Evolutionary conservation across 1,140 invertebrate species (phyloP).

Genomic region (Bombus difficillimus): DNA sequence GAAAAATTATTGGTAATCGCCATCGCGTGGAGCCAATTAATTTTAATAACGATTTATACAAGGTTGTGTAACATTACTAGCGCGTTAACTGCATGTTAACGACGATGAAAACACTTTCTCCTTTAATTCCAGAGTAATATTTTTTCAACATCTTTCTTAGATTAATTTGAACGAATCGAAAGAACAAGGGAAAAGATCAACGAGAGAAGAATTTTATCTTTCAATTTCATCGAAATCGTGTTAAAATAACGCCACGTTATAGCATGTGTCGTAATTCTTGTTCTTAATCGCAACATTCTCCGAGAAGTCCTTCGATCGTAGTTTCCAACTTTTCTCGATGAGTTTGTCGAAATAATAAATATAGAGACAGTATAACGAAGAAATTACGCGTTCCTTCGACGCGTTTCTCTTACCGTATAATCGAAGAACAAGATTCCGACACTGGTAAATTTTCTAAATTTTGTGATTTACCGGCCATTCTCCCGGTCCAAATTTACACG

Average conservation of each 20-base stretch:
- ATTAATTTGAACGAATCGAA: accelerated
- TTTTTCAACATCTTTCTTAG: not conserved
- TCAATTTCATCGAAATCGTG: not conserved
- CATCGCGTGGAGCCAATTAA: not conserved
- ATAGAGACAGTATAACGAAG: not conserved
- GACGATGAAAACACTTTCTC: not conserved
- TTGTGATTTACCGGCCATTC: not conserved
- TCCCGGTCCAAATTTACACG: not conserved
- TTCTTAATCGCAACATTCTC: not conserved
- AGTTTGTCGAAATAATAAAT: not conserved
- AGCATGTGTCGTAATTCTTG: too few species aligned
- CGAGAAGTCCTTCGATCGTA: too few species aligned
- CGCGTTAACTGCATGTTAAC: not conserved
- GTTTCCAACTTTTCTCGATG: too few species aligned
- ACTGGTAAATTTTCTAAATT: not conserved
- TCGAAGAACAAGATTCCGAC: not conserved
- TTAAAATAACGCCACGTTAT: not conserved
- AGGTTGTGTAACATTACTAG: not conserved
- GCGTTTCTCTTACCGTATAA: conserved; percentile 18
- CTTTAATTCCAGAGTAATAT: too few species aligned
- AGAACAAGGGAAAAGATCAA: not conserved
- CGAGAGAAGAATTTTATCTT: not conserved
- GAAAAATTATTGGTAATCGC: not conserved
- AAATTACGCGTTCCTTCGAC: too few species aligned
- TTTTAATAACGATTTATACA: not conserved